Evolutionary conservation across 2,797 vertebrate genomes (phyloP), one percentile per base, ranked within the genome.

Genomic region (Enteromius trimaculatus): DNA sequence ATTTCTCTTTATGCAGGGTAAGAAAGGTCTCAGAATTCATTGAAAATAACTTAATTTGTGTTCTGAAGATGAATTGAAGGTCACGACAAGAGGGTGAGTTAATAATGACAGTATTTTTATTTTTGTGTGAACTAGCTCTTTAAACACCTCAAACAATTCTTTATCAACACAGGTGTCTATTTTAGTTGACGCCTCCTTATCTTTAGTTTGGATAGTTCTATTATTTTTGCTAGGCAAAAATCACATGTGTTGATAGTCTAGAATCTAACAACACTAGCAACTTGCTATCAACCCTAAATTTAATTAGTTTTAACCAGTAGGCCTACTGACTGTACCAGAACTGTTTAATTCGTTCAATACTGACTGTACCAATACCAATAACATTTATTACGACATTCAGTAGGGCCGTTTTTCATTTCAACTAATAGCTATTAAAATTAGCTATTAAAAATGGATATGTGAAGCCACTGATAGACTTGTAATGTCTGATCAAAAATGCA

Each of bases 401-500:
- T 44, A 29, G 16, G 7, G 55, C 17, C 31, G 31, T 3, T 44
- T 76, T 37, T 10, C 39, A 42, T 76, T 7, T 39, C 7, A 13
- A n/a, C 19, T n/a, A 55, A 23, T 39, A 49, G 49, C 17, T 47
- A 49, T 31, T 49, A 1, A 49, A 65, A 55, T 23, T 39, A 49
- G 29, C 17, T 47, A 65, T 31, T 49, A 3, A 49, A 65, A 78
- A 78, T 37, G 53, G 13, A 31, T 31, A 64, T 64, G 16, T 31
- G 6, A 31, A 37, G 51, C 58, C 58, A 44, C 3, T 77, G 39
- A 19, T 64, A 77, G 23, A 77, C 42, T 78, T 64, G 34, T 16
- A 44, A 26, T 29, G 16, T 42, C 39, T 64, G 6, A 47, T 65
- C 26, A 78, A 65, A 21, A 78, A 78, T 78, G 39, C 42, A 65